phyloP scores from a whole-genome alignment of 1,140 invertebrate species.

The Cataglyphis hispanica region DNA sequence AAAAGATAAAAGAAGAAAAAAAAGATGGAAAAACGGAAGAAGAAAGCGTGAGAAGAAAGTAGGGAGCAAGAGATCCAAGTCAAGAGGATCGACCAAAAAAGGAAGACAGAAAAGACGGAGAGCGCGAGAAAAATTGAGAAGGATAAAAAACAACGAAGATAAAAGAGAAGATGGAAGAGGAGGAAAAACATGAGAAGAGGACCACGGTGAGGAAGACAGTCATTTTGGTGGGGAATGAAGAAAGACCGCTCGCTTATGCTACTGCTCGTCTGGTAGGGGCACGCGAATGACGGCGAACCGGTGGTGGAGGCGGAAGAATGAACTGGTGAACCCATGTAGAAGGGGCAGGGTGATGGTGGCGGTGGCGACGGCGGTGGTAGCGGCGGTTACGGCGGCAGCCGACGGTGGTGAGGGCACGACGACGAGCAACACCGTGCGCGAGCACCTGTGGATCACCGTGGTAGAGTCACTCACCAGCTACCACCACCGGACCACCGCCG shows the following conservation, averaged over 20 bases:
- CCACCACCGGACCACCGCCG: slow-evolving; percentile 83
- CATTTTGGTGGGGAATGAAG: slow-evolving; percentile 56
- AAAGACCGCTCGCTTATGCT: slow-evolving; percentile 52
- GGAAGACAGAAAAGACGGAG: slow-evolving; percentile 13
- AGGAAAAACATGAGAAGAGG: slow-evolving; percentile 15
- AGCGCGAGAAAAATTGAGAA: slow-evolving; percentile 36
- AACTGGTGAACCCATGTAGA: slow-evolving; percentile 44
- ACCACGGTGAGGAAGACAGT: slow-evolving; percentile 17
- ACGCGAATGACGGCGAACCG: slow-evolving; percentile 58
- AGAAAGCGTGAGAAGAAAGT: slow-evolving; percentile 19
- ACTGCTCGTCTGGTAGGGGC: slow-evolving; percentile 65
- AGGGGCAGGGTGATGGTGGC: slow-evolving; percentile 46
- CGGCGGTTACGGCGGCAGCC: slow-evolving; percentile 70
- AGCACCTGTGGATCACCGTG: slow-evolving; percentile 85
- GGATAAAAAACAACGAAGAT: slow-evolving; percentile 42
- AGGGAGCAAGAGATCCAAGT: slow-evolving; percentile 46
- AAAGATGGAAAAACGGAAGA: slow-evolving; percentile 23
- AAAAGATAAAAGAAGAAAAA: slow-evolving; percentile 25
- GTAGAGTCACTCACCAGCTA: slow-evolving; percentile 86
- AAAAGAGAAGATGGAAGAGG: slow-evolving; percentile 30
- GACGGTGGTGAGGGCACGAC: slow-evolving; percentile 76
- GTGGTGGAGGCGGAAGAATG: slow-evolving; percentile 73
- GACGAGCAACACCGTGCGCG: slow-evolving; percentile 71
- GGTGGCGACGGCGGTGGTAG: slow-evolving; percentile 55
- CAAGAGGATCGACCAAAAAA: slow-evolving; percentile 16